Percentiles rank a stretch among this genome's conserved stretches.
These are phyloP conservation scores for Heteropelma amictum DNA, from an alignment of 2,888 invertebrate species.

Conservation along the genomic window DNA sequence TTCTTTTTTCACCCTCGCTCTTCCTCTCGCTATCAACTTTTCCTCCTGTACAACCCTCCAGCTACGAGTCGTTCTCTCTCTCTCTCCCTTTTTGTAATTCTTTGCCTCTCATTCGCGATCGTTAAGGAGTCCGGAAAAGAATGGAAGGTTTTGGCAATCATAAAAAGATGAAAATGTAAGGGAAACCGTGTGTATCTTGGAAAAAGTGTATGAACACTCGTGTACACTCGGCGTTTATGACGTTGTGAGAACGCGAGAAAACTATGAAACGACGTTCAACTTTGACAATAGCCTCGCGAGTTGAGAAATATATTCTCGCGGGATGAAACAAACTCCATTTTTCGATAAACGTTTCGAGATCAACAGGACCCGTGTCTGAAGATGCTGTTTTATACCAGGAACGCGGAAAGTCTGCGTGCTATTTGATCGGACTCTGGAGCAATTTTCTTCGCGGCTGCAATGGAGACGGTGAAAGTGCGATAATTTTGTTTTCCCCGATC, in stretches of 20 bases:
- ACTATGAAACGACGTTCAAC: too few relatives aligned
- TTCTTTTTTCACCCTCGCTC: background rate
- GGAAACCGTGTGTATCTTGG: background rate
- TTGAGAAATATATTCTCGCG: too few relatives aligned
- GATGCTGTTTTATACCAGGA: too few relatives aligned
- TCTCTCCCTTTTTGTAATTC: constrained; percentile 22
- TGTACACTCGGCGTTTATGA: too few relatives aligned
- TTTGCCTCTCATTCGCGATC: background rate
- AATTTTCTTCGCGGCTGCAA: too few relatives aligned
- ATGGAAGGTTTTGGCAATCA: background rate
- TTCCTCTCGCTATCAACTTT: constrained; percentile 2
- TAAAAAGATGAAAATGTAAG: background rate
- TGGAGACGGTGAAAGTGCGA: constrained; percentile 2
- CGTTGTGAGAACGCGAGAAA: too few relatives aligned
- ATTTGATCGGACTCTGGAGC: too few relatives aligned
- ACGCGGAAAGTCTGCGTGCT: too few relatives aligned
- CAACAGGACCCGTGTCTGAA: too few relatives aligned
- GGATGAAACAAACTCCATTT: too few relatives aligned
- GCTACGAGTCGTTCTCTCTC: background rate
- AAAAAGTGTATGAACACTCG: background rate
- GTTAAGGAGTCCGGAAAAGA: constrained; percentile 1
- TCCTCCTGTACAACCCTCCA: background rate
- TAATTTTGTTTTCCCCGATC: constrained; percentile 24
- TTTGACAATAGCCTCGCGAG: too few relatives aligned
- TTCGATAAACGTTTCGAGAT: too few relatives aligned